Conservation (phyloP, 2,113 vertebrate genomes). For the Struthidea cinerea region DNA sequence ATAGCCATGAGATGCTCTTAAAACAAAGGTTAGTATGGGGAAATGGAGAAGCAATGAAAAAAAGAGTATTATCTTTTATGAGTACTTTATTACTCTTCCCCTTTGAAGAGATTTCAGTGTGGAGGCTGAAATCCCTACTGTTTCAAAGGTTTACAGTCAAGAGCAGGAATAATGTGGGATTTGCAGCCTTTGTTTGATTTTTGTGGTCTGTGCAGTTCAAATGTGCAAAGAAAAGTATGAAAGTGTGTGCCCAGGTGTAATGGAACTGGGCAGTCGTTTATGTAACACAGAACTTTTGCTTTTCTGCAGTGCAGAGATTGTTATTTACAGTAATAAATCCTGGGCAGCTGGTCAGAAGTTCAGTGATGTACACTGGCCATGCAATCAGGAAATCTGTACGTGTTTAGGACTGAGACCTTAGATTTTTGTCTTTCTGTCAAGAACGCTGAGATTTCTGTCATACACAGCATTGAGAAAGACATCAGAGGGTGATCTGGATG, state of each 20-base stretch:
- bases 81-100: neutral
- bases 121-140: neutral
- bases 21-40: neutral
- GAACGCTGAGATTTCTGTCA: neutral
- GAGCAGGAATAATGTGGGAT: neutral
- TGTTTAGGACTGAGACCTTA: neutral
- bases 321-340: neutral
- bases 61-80: neutral
- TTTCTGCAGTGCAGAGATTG: neutral
- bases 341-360: neutral
- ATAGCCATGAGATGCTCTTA: neutral
- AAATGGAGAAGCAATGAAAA: neutral
- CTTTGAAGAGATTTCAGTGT: neutral
- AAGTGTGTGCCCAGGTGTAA: neutral
- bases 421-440: neutral
- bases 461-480: neutral
- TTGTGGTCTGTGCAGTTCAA: neutral
- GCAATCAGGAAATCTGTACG: neutral
- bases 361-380: fast-evolving
- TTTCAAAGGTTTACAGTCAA: neutral
- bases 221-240: neutral
- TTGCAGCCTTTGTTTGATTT: neutral
- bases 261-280: neutral
- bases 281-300: neutral
- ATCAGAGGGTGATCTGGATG: neutral